These are phyloP conservation scores for Acleris sparsana DNA, from an alignment of 2,888 invertebrate genomes.

Conservation along the genomic window DNA sequence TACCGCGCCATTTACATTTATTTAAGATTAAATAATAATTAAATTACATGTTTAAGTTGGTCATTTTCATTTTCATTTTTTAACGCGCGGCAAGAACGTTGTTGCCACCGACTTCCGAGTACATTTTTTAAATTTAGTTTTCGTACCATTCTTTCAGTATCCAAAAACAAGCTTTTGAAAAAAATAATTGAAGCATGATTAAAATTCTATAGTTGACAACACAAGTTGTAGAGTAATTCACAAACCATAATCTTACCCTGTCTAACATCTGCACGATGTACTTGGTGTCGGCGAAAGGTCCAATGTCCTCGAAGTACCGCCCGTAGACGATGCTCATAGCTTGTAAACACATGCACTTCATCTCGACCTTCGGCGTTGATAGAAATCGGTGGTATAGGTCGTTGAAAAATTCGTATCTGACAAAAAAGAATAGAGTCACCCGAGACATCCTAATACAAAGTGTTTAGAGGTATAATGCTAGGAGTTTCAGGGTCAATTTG, in stretches of 20 bases:
- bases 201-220: no score
- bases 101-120: no score
- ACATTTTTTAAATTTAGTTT: no score
- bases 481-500: background rate
- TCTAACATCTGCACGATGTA: constrained; percentile 98
- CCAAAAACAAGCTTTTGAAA: no score
- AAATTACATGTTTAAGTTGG: no score
- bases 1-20: no score
- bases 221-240: background rate
- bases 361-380: constrained; percentile 94
- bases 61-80: no score
- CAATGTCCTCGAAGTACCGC: constrained; percentile 98
- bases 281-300: constrained; percentile 97
- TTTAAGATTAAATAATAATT: no score
- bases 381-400: constrained; percentile 99
- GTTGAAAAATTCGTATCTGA: constrained; percentile 97
- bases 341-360: constrained; percentile 99
- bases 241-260: constrained; percentile 83
- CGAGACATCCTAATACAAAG: constrained; percentile 25
- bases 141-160: no score
- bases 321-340: constrained; percentile 99
- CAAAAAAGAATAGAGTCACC: constrained; percentile 43
- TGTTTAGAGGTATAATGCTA: background rate
- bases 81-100: no score
- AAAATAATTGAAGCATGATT: no score